Evolutionary conservation across 2,113 vertebrate species (phyloP).

Genomic region (Dicaeum eximium): DNA sequence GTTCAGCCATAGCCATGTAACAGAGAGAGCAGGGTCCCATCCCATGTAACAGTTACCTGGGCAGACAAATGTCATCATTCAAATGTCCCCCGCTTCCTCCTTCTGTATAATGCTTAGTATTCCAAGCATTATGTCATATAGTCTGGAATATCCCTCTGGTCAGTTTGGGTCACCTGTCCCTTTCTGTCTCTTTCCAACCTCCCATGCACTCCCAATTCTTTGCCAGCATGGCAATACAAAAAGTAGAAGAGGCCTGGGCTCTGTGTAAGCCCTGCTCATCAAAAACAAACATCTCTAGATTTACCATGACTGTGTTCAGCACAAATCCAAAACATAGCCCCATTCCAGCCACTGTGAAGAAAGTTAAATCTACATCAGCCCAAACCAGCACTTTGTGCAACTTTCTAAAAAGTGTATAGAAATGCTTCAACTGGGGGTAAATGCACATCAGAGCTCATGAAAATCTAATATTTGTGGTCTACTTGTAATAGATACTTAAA

Average conservation of each 20-base stretch:
- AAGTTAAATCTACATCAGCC: background rate
- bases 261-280: background rate
- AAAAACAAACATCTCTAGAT: background rate
- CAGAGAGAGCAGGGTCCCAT: background rate
- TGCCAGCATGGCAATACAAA: background rate
- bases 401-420: background rate
- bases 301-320: background rate
- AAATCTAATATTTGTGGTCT: background rate
- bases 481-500: background rate
- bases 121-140: background rate
- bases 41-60: background rate
- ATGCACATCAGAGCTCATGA: background rate
- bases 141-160: background rate
- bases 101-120: too few species aligned
- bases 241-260: background rate
- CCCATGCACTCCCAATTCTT: background rate
- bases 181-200: background rate
- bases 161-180: background rate
- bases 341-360: background rate
- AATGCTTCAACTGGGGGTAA: background rate
- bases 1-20: background rate
- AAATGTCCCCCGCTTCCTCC: fast-evolving
- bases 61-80: background rate
- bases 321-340: background rate
- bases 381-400: background rate